These are phyloP conservation scores for Ennomos fuscantarius DNA, from an alignment of 2,888 invertebrate genomes.

Conservation along the genomic window DNA sequence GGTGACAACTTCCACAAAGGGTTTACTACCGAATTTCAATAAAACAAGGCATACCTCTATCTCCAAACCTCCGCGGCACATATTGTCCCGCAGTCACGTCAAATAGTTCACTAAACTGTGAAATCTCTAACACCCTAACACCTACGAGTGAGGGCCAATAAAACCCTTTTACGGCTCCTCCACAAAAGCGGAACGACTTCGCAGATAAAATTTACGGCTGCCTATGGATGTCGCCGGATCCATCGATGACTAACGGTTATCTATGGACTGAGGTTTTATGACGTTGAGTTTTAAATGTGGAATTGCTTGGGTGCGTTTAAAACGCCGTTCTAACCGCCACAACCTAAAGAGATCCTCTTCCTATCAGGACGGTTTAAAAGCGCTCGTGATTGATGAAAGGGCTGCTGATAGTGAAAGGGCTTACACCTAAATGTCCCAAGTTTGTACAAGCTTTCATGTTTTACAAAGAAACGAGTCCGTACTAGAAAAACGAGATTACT, in stretches of 20 bases:
- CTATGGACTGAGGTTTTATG: constrained; percentile 28
- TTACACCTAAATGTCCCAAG: too few relatives aligned
- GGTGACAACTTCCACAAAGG: background rate
- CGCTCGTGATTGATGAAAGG: too few relatives aligned
- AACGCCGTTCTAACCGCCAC: background rate
- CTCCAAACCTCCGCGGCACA: background rate
- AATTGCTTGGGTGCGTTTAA: constrained; percentile 17
- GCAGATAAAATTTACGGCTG: constrained; percentile 39
- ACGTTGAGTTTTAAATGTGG: constrained; percentile 22
- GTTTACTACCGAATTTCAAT: constrained; percentile 12
- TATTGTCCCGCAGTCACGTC: constrained; percentile 16
- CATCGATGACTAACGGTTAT: constrained; percentile 36
- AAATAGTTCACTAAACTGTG: constrained; percentile 31
- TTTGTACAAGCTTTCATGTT: too few relatives aligned
- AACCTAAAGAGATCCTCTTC: background rate
- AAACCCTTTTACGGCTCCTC: constrained; percentile 29
- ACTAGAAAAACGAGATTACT: too few relatives aligned
- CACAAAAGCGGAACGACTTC: constrained; percentile 28
- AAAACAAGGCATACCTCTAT: constrained; percentile 8
- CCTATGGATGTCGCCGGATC: constrained; percentile 33
- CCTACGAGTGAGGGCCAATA: constrained; percentile 29
- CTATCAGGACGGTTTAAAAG: background rate
- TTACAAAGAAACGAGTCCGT: too few relatives aligned
- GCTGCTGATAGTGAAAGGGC: too few relatives aligned
- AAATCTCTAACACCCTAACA: constrained; percentile 31